These are phyloP conservation scores for Lampropteryx suffumata DNA, from an alignment of 2,888 invertebrate species.

Conservation along the genomic window DNA sequence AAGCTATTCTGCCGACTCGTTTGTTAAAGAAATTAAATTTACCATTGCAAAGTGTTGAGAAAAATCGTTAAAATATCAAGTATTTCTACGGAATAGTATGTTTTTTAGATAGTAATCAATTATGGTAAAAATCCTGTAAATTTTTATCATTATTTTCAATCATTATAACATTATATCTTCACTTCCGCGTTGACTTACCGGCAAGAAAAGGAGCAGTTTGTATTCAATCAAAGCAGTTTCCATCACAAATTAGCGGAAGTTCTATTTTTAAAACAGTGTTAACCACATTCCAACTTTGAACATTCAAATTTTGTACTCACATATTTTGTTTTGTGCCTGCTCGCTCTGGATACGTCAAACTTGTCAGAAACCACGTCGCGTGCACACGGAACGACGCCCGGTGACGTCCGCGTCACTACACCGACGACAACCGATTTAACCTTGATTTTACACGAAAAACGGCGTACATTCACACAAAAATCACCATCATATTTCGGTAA, in stretches of 20 bases:
- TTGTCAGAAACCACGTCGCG: constrained; percentile 55
- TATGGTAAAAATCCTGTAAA: no score
- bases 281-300: constrained; percentile 42
- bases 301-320: constrained; percentile 71
- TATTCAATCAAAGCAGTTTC: constrained; percentile 25
- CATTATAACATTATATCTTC: constrained; percentile 5
- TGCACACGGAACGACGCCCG: constrained; percentile 56
- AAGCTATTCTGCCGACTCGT: no score
- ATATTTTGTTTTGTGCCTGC: constrained; percentile 52
- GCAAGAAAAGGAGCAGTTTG: constrained; percentile 27
- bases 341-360: constrained; percentile 62
- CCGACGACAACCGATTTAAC: constrained; percentile 57
- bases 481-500: constrained; percentile 78
- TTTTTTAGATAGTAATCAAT: no score
- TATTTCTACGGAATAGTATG: no score
- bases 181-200: constrained; percentile 26
- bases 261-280: constrained; percentile 35
- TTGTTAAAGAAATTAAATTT: no score
- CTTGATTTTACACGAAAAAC: constrained; percentile 68
- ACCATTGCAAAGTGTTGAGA: no score
- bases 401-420: constrained; percentile 58
- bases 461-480: constrained; percentile 73
- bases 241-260: constrained; percentile 24
- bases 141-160: background rate
- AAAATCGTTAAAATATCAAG: no score